These are phyloP conservation scores for Camptogramma bilineatum DNA, from an alignment of 2,888 invertebrate species.

Conservation along the genomic window DNA sequence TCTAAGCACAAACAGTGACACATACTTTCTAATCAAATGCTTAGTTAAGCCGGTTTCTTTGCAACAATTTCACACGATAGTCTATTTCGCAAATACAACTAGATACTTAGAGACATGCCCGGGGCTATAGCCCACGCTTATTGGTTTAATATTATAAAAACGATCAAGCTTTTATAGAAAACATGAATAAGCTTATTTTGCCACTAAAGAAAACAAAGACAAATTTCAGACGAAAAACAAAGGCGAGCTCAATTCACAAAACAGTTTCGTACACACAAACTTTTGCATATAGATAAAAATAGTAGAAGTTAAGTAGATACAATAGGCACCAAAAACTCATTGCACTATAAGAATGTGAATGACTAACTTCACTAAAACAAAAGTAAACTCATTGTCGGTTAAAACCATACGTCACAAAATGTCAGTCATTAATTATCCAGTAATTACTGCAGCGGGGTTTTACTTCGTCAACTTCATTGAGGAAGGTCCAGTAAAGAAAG, in stretches of 20 bases:
- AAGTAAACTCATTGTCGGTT: neutral
- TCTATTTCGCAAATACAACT: conserved; percentile 5
- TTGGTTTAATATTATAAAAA: neutral
- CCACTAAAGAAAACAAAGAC: neutral
- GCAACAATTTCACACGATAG: conserved; percentile 16
- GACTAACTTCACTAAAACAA: conserved; percentile 1
- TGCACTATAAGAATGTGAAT: neutral
- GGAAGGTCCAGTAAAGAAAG: conserved; percentile 31
- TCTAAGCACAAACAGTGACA: conserved; percentile 16
- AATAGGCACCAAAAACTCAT: neutral
- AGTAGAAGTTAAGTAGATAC: neutral
- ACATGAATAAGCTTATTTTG: neutral
- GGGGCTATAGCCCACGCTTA: conserved; percentile 12
- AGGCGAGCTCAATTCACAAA: no score
- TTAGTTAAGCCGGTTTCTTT: conserved; percentile 23
- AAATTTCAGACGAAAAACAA: no score
- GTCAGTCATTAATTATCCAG: conserved; percentile 11
- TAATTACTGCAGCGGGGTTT: conserved; percentile 22
- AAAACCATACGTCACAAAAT: conserved; percentile 3
- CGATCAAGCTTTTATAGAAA: neutral
- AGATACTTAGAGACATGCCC: neutral
- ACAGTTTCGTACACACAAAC: no score
- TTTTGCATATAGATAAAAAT: no score
- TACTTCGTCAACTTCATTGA: conserved; percentile 22
- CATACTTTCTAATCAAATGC: conserved; percentile 31